These are phyloP conservation scores for Chloromyia formosa DNA, from an alignment of 2,888 invertebrate genomes.

Conservation along the genomic window DNA sequence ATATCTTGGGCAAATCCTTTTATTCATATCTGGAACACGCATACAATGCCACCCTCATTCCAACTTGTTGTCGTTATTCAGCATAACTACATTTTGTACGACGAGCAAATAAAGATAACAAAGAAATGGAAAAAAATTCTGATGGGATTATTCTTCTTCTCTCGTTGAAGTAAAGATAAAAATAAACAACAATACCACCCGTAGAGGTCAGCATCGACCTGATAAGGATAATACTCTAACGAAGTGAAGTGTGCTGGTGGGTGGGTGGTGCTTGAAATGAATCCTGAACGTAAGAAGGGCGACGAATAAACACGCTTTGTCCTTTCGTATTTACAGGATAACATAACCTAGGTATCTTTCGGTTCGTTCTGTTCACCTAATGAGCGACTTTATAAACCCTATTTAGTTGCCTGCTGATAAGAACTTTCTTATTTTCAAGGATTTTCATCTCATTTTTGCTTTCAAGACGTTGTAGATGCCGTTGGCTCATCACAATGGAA, in stretches of 20 bases:
- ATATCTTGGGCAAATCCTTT: slow-evolving; percentile 29
- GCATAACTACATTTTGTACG: slow-evolving; percentile 49
- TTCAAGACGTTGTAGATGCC: slow-evolving; percentile 13
- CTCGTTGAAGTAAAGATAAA: slow-evolving; percentile 47
- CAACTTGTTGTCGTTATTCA: slow-evolving; percentile 28
- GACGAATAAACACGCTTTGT: slow-evolving; percentile 20
- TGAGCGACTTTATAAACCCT: slow-evolving; percentile 44
- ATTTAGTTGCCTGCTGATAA: slow-evolving; percentile 39
- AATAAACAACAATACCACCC: slow-evolving; percentile 49
- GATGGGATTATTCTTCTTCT: slow-evolving; percentile 48
- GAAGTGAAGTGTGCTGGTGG: slow-evolving; percentile 17
- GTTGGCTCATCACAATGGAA: background rate
- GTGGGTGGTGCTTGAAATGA: slow-evolving; percentile 1
- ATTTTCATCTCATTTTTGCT: slow-evolving; percentile 42
- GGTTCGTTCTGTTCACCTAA: slow-evolving; percentile 30
- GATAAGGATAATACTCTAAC: slow-evolving; percentile 38
- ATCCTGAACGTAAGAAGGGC: background rate
- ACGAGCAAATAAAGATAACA: slow-evolving; percentile 51
- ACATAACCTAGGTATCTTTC: slow-evolving; percentile 19
- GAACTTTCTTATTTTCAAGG: slow-evolving; percentile 44
- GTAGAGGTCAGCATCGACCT: slow-evolving; percentile 45
- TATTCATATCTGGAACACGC: slow-evolving; percentile 13
- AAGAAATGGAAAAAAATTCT: slow-evolving; percentile 51
- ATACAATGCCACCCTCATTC: background rate
- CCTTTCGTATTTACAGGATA: slow-evolving; percentile 2